phyloP scores from a whole-genome alignment of 2,113 vertebrate species.

The Australoheros scitulus region DNA sequence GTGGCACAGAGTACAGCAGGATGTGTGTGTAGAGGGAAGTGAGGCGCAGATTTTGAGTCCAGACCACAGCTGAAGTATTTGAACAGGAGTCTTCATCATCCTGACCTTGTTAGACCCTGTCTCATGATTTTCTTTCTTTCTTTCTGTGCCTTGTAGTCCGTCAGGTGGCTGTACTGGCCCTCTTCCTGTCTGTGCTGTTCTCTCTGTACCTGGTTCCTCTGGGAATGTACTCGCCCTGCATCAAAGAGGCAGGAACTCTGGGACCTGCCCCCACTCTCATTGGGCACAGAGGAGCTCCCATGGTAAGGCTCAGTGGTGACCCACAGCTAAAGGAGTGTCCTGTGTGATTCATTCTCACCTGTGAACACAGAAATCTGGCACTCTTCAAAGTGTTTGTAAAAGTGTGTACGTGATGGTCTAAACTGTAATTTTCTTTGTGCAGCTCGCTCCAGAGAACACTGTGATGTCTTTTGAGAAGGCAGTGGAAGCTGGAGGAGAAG shows the following conservation, averaged over 20 bases:
- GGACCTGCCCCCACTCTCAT: slow-evolving; percentile 86
- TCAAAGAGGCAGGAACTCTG: slow-evolving; percentile 84
- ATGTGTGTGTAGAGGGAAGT: not conserved
- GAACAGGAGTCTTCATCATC: not conserved
- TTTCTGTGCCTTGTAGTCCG: slow-evolving; percentile 77
- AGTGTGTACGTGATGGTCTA: no score
- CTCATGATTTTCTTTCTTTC: not conserved
- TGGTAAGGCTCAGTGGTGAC: slow-evolving; percentile 73
- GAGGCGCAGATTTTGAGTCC: not conserved
- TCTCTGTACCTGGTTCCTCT: slow-evolving; percentile 88
- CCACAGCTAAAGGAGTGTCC: no score
- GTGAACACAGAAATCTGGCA: no score
- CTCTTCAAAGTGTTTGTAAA: no score
- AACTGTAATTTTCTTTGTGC: not conserved
- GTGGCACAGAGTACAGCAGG: not conserved
- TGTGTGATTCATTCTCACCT: no score
- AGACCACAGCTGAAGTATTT: not conserved
- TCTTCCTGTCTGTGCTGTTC: slow-evolving; percentile 85
- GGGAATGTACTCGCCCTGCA: slow-evolving; percentile 92
- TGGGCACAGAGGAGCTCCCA: slow-evolving; percentile 92
- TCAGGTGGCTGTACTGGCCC: slow-evolving; percentile 81
- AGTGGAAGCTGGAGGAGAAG: slow-evolving; percentile 82
- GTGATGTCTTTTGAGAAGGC: slow-evolving; percentile 92
- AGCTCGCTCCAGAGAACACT: slow-evolving; percentile 93
- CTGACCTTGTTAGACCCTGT: no score